Conservation (phyloP, 2,888 invertebrate species). For the Melieria omissa region DNA sequence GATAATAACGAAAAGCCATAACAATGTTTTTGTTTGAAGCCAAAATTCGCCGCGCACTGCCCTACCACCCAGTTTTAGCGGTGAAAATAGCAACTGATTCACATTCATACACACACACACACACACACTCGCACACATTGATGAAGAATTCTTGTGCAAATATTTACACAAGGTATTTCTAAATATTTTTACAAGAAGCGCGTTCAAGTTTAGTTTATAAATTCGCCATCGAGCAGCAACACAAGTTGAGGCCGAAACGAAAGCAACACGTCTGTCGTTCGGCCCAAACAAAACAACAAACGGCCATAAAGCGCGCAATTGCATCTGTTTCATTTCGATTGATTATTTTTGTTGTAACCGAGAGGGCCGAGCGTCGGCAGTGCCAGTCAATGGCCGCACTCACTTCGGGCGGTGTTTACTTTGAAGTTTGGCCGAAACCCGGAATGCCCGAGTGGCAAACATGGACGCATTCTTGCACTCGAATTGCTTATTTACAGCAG, state of each 20-base stretch:
- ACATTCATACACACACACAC: not conserved
- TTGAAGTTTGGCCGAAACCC: not conserved
- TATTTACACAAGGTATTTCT: slow-evolving; percentile 31
- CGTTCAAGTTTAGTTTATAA: slow-evolving; percentile 29
- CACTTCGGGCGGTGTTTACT: not conserved
- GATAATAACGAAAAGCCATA: too few relatives aligned
- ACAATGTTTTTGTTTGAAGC: too few relatives aligned
- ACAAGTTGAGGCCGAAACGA: too few relatives aligned
- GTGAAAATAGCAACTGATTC: too few relatives aligned
- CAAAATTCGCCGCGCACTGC: too few relatives aligned
- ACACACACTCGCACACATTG: not conserved
- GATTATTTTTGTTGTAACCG: not conserved
- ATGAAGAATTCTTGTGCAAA: slow-evolving; percentile 17
- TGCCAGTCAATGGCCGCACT: not conserved
- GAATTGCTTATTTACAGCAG: too few relatives aligned
- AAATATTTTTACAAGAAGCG: slow-evolving; percentile 38
- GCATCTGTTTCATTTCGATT: slow-evolving; percentile 19
- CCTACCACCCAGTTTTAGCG: too few relatives aligned
- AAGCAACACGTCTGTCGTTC: too few relatives aligned
- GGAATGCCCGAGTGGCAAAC: too few relatives aligned
- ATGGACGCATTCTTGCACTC: too few relatives aligned
- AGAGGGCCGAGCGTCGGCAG: not conserved
- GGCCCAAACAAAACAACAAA: too few relatives aligned
- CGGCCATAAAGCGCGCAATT: not conserved
- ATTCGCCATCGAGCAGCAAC: not conserved